Conservation (phyloP, 2,888 invertebrate genomes). For the Eupeodes latifasciatus region DNA sequence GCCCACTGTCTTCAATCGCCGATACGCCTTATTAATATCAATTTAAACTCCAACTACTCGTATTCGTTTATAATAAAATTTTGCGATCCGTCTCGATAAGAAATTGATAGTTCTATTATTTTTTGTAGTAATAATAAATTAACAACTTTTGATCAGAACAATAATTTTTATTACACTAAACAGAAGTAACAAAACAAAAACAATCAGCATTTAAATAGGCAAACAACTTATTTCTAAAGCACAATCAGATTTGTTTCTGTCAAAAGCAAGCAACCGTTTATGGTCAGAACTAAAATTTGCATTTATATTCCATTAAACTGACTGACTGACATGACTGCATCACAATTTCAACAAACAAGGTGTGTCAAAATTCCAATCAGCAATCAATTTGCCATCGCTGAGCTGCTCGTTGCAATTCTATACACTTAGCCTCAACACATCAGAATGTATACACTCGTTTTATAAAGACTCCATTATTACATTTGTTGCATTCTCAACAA, state of each 20-base stretch:
- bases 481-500: slow-evolving; percentile 22
- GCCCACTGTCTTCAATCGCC: not conserved
- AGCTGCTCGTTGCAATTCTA: not conserved
- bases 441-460: not conserved
- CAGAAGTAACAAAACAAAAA: not conserved
- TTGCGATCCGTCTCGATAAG: not conserved
- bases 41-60: slow-evolving; percentile 4
- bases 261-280: slow-evolving; percentile 44
- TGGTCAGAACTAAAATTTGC: slow-evolving; percentile 32
- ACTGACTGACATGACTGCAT: slow-evolving; percentile 35
- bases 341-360: slow-evolving; percentile 53
- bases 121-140: not conserved
- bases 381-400: slow-evolving; percentile 64
- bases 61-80: not conserved
- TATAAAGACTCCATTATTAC: slow-evolving; percentile 32
- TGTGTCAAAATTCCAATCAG: slow-evolving; percentile 68
- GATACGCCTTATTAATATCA: not conserved
- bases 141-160: slow-evolving; percentile 11
- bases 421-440: slow-evolving; percentile 5
- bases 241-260: slow-evolving; percentile 15
- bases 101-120: not conserved
- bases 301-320: slow-evolving; percentile 48
- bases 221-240: not conserved
- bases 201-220: not conserved
- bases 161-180: not conserved